Base-by-base conservation (phyloP, 1,140 invertebrate genomes). In the Carcinoscorpius rotundicauda region DNA sequence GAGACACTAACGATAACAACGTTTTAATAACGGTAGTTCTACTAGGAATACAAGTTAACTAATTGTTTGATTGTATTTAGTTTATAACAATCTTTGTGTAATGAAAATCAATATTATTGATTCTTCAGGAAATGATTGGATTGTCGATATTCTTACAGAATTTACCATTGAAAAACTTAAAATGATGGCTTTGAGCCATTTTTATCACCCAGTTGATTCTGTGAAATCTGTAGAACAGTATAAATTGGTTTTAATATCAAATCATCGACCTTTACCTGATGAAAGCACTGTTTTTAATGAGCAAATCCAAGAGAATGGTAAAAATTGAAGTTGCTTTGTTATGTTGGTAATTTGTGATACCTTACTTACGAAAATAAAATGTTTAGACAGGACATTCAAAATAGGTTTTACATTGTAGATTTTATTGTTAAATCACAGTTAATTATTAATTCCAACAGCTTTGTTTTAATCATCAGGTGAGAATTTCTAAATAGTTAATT, bases 111-210 rank as follows among this genome's bases (percentile, higher is more conserved):
- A 73, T 62, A 70, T 78, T 10, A 73, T 74, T 3, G 76, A 71
- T 70, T 71, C 72, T 66, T 71, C 73, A 63, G 76, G 77, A 6
- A 69, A 68, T 5, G 73, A 73, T 49, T 71, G 70, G 58, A 65
- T 75, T 6, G 66, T 72, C 3, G 75, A 76, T 51, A 69, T 76
- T 51, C 68, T 68, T 49, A 70, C 73, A 4, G 76, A 77, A 59
- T 72, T 72, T 64, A 75, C 74, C n/a, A 72, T 78, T 49, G 76
- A 78, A 61, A 74, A 73, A 66, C 62, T 78, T 29, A 78, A 78
- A 69, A 72, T 77, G 11, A 73, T 72, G 65, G 74, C 75, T 5
- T 67, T 79, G 58, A 70, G 71, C 49, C 72, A 76, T 55, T 74
- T 78, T 56, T 68, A 67, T 53, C 63, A 74, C 64, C 72, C 73